Evolutionary conservation across 2,888 invertebrate genomes (phyloP), one percentile per base, ranked within the genome.

Genomic region (Drosophila paracracens): DNA sequence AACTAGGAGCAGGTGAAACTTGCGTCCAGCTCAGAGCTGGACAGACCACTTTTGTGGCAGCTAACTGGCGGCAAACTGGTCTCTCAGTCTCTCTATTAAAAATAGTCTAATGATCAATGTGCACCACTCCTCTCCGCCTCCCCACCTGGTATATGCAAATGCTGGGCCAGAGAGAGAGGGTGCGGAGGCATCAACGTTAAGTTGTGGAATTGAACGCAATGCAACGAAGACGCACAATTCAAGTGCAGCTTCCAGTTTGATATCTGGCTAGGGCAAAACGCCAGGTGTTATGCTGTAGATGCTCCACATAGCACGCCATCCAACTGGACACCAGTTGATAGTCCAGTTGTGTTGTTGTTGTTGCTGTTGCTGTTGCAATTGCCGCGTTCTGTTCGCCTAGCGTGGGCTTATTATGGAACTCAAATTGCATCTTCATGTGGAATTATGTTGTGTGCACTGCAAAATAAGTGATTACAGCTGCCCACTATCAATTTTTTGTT

Each of bases 31-130:
- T 73, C 60, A n/a, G 36, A 88, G 82, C 91, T 90, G 89, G 88
- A 88, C 91, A 90, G 91, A 88, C 88, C 90, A 74, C 91, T 90
- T 90, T 90, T 87, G 72, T 70, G 83, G 64, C 61, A 54, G 77
- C 72, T 59, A 67, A 79, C 79, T 66, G 78, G 53, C 66, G 74
- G 58, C 71, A 79, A 79, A 79, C 82, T 70, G 85, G 70, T 76
- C 82, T 65, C 82, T 63, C 53, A 31, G 70, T 65, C 74, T 85
- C 84, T 84, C 89, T 86, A 86, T 86, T 90, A 86, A 90, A 90
- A 86, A 86, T 86, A 88, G 90, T 86, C 85, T 86, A 86, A 86
- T 86, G 90, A 86, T 85, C 85, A 81, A 74, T 83, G 84, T 64
- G 66, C 27, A 53, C 35, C 38, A 4, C 36, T n/a, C n/a, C 46